These are phyloP conservation scores for Apolygus lucorum DNA, from an alignment of 1,140 invertebrate species.

Conservation along the genomic window DNA sequence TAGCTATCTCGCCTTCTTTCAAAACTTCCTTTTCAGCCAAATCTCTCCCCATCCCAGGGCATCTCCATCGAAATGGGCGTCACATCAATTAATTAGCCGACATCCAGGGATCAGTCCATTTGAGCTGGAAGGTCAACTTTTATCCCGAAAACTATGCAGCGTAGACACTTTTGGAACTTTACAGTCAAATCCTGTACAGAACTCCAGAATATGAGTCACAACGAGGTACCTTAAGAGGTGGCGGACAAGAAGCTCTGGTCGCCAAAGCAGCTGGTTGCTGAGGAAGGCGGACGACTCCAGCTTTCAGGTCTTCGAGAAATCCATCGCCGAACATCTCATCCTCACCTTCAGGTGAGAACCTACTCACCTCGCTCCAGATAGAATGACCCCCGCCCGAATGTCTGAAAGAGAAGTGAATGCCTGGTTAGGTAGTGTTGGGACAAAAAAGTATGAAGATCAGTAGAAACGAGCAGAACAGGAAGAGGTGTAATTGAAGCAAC, in stretches of 20 bases:
- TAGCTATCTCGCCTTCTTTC: no score
- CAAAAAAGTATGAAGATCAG: no score
- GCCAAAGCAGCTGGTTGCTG: background rate
- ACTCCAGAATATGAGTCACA: background rate
- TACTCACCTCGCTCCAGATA: background rate
- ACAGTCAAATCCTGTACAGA: constrained; percentile 6
- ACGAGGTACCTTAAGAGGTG: background rate
- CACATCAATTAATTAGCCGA: background rate
- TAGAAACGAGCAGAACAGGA: no score
- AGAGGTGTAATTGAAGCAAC: no score
- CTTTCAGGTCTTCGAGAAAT: constrained; percentile 26
- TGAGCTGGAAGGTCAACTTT: background rate
- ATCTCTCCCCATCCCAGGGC: background rate
- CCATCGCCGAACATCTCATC: constrained; percentile 25
- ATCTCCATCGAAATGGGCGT: background rate
- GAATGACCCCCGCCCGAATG: background rate
- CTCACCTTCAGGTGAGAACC: background rate
- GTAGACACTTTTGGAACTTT: background rate
- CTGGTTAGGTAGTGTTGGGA: no score
- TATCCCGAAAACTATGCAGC: background rate
- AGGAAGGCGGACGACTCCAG: constrained; percentile 23
- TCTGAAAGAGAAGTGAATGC: no score
- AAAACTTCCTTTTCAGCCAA: no score
- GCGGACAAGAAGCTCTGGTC: constrained; percentile 10
- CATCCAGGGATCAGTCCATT: background rate